Conservation (phyloP, 64 coral and sea anemone genomes). For the Pachyseris speciosa region DNA sequence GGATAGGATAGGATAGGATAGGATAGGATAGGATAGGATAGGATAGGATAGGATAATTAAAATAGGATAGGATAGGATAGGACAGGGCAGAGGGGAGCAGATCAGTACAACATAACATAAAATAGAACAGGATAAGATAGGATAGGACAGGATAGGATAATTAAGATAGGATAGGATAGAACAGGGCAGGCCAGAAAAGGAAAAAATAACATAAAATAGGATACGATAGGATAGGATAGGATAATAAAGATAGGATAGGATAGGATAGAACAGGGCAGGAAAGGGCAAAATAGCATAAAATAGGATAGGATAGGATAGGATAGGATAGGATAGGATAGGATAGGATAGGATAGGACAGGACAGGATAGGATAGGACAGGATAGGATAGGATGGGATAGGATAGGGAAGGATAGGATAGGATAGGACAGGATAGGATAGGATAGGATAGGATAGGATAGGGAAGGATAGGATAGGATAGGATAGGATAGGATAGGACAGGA, state of each 20-base stretch:
- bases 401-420: neutral
- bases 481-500: neutral
- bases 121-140: neutral
- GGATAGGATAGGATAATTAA: too few species aligned
- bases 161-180: neutral
- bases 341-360: neutral
- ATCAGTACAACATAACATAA: too few species aligned
- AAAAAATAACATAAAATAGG: neutral
- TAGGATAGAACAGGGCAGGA: conserved; percentile 14
- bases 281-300: too few species aligned
- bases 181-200: neutral
- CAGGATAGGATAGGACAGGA: conserved; percentile 1
- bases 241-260: conserved; percentile 21
- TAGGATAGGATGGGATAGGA: neutral
- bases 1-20: neutral
- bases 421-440: neutral
- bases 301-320: too few species aligned
- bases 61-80: too few species aligned
- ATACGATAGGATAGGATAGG: conserved; percentile 20
- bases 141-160: neutral
- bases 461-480: conserved; percentile 6
- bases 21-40: neutral
- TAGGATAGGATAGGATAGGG: neutral
- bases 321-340: neutral
- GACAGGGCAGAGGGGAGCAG: neutral